A percentile compares a stretch with the other conserved stretches of the same genome.
phyloP scores from a whole-genome alignment of 1,140 invertebrate genomes.

The Matsumurasca onukii region DNA sequence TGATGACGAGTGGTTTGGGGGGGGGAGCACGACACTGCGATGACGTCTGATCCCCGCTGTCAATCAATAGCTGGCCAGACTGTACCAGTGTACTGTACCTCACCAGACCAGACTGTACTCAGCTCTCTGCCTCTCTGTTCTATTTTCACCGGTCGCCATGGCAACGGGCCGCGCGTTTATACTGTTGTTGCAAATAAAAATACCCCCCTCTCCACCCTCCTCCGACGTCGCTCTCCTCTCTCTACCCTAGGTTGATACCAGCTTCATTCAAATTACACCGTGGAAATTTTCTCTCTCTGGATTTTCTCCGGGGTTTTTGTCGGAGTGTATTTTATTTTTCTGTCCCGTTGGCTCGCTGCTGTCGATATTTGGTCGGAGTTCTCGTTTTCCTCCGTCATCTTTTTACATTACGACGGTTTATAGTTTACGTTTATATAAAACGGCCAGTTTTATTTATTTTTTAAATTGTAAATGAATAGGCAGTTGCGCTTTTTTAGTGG shows the following conservation, averaged over 20 bases:
- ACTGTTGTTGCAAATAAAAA: conserved; percentile 29
- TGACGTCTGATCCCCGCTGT: conserved; percentile 22
- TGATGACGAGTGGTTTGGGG: too few relatives aligned
- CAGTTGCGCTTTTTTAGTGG: too few relatives aligned
- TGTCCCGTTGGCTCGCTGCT: too few relatives aligned
- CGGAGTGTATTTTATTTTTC: too few relatives aligned
- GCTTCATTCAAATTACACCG: neutral
- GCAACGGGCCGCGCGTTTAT: conserved; percentile 21
- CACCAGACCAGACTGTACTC: conserved; percentile 15
- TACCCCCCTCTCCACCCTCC: conserved; percentile 10
- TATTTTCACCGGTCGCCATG: conserved; percentile 27
- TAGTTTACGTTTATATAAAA: too few relatives aligned
- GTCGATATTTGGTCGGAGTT: too few relatives aligned
- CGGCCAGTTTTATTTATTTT: too few relatives aligned
- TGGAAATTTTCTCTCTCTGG: neutral
- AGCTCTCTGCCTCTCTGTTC: conserved; percentile 28
- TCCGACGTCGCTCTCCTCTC: neutral
- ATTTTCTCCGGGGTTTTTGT: too few relatives aligned
- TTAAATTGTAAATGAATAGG: too few relatives aligned
- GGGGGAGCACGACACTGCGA: too few relatives aligned
- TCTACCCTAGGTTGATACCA: conserved; percentile 8
- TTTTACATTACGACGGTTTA: too few relatives aligned
- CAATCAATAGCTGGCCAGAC: conserved; percentile 25
- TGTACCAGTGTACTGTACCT: neutral
- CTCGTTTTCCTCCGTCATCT: too few relatives aligned